phyloP scores from a whole-genome alignment of 2,113 vertebrate species.

The Piliocolobus tephrosceles region DNA sequence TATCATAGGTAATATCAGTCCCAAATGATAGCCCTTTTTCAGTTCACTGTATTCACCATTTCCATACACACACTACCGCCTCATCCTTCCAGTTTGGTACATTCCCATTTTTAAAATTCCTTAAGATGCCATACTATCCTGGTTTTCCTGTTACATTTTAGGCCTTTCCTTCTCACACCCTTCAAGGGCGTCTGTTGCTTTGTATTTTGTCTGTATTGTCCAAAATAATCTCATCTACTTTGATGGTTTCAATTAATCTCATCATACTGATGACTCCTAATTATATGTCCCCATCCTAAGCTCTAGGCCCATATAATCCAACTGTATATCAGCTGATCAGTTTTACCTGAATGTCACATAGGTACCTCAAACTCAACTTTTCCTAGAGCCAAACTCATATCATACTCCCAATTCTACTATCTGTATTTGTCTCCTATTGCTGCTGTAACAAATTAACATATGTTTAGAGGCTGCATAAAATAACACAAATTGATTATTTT shows the following conservation, averaged over 20 bases:
- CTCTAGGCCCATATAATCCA: neutral
- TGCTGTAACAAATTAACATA: neutral
- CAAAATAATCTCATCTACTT: neutral
- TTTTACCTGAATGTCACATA: neutral
- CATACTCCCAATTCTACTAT: neutral
- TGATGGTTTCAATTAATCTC: neutral
- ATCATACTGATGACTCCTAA: neutral
- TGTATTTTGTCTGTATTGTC: neutral
- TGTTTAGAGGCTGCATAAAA: neutral
- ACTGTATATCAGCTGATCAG: neutral
- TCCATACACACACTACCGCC: neutral
- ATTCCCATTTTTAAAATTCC: neutral
- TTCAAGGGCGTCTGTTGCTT: neutral
- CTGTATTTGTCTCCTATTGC: neutral
- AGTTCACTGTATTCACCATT: neutral
- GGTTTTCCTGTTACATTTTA: neutral
- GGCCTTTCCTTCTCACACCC: neutral
- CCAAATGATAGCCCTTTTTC: neutral
- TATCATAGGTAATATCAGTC: neutral
- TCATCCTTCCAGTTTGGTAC: neutral
- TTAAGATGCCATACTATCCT: neutral
- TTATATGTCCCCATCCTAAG: neutral
- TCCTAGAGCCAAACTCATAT: neutral
- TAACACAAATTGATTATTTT: neutral
- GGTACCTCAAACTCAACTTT: neutral